Evolutionary conservation across 2,113 vertebrate genomes (phyloP).

Genomic region (Pungitius pungitius): DNA sequence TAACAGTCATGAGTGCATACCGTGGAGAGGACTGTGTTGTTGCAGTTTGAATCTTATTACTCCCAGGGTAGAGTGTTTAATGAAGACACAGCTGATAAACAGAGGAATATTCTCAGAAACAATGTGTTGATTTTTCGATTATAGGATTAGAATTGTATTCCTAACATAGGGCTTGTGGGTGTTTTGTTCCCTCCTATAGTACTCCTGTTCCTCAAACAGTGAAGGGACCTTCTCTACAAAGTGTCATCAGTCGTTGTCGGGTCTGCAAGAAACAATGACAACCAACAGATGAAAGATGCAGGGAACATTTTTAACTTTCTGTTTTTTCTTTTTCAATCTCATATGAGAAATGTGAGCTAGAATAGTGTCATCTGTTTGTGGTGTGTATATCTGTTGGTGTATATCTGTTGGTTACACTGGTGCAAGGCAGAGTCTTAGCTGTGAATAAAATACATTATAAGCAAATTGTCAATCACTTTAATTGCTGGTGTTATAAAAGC

Average conservation of each 20-base stretch:
- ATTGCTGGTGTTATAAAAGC: conserved; percentile 3
- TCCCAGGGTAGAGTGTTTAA: background rate
- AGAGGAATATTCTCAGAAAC: background rate
- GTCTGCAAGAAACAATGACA: conserved; percentile 84
- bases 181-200: conserved; percentile 67
- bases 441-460: conserved; percentile 15
- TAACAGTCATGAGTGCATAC: background rate
- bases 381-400: background rate
- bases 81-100: background rate
- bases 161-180: background rate
- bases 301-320: conserved; percentile 9
- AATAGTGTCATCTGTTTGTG: background rate
- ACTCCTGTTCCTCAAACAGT: conserved; percentile 85
- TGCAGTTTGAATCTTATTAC: background rate
- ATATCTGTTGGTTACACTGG: background rate
- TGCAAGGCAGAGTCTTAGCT: background rate
- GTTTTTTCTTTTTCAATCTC: background rate
- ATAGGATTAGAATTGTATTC: background rate
- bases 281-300: background rate
- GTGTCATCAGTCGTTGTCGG: conserved; percentile 88
- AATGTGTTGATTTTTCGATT: background rate
- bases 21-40: background rate
- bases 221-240: conserved; percentile 83
- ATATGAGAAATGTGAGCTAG: background rate
- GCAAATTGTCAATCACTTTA: conserved; percentile 6